Conservation (phyloP, 2,797 vertebrate genomes). For the Betta splendens region DNA sequence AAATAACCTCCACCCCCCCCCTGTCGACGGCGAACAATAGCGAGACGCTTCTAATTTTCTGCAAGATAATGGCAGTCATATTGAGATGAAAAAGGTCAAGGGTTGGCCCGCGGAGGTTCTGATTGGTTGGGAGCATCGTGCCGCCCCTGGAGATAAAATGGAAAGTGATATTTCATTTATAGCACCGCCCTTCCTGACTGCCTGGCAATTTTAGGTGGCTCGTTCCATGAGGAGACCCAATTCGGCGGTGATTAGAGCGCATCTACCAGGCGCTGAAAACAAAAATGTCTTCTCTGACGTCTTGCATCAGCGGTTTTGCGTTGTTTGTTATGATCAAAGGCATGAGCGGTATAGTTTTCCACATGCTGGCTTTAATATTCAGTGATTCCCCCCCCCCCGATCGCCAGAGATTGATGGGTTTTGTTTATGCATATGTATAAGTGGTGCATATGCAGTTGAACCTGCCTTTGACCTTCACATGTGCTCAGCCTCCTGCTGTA, state of each 20-base stretch:
- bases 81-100: conserved; percentile 86
- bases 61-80: conserved; percentile 86
- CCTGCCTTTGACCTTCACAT: conserved; percentile 77
- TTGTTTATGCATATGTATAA: conserved; percentile 78
- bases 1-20: conserved; percentile 78
- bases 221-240: conserved; percentile 54
- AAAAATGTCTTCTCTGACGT: conserved; percentile 45
- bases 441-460: conserved; percentile 72
- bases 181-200: conserved; percentile 52
- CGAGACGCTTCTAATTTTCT: conserved; percentile 84
- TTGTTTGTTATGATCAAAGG: conserved; percentile 42
- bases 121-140: conserved; percentile 82
- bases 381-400: conserved; percentile 54
- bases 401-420: conserved; percentile 73
- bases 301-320: conserved; percentile 50
- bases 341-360: conserved; percentile 38
- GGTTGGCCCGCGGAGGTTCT: conserved; percentile 77
- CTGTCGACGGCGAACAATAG: conserved; percentile 81
- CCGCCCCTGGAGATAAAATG: conserved; percentile 74
- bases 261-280: conserved; percentile 51
- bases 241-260: conserved; percentile 60
- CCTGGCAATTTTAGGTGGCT: conserved; percentile 63
- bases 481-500: conserved; percentile 32
- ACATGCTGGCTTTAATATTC: conserved; percentile 59
- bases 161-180: conserved; percentile 75